Conservation (phyloP, 2,113 vertebrate species). For the Bathybates hornii region DNA sequence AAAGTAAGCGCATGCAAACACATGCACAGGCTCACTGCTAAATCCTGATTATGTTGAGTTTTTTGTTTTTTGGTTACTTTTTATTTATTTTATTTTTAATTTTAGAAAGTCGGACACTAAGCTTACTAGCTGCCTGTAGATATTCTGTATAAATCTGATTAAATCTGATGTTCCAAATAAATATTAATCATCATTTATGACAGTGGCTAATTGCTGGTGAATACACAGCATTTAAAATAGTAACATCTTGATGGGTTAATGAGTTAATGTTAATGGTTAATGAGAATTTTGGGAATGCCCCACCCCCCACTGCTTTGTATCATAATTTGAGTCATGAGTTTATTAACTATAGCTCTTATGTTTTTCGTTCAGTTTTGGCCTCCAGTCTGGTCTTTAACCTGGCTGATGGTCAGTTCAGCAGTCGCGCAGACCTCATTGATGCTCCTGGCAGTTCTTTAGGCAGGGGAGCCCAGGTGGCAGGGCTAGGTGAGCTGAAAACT, state of each 20-base stretch:
- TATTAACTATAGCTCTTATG: neutral
- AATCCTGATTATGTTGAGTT: neutral
- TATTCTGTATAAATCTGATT: neutral
- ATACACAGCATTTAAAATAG: neutral
- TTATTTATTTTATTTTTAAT: neutral
- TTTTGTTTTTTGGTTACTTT: neutral
- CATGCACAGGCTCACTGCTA: neutral
- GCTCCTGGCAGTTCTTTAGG: slow-evolving; percentile 93
- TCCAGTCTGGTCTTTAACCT: slow-evolving; percentile 94
- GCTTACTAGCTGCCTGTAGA: neutral
- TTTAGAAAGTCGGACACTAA: neutral
- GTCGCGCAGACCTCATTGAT: slow-evolving; percentile 92
- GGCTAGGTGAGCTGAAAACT: slow-evolving; percentile 80
- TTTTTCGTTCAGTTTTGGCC: slow-evolving; percentile 79
- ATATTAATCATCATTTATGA: neutral
- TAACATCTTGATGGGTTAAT: neutral
- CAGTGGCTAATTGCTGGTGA: neutral
- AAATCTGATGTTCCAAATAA: neutral
- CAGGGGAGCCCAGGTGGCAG: slow-evolving; percentile 91
- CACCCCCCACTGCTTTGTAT: neutral
- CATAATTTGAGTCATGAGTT: neutral
- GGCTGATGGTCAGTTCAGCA: slow-evolving; percentile 92
- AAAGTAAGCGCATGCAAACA: slow-evolving; percentile 78
- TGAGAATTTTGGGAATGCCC: neutral
- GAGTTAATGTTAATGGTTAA: neutral